phyloP scores from a whole-genome alignment of 2,113 vertebrate genomes.

The Rattus norvegicus region GRCr8 NC_086039.1:13606001-13606500 shows the following conservation, averaged over 20 bases:
- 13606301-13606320: neutral
- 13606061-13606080: neutral
- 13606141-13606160: neutral
- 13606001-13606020: neutral
- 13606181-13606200: neutral
- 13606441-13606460: neutral
- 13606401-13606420: neutral
- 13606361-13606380: slow-evolving; percentile 5
- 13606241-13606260: neutral
- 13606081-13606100: neutral
- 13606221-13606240: neutral
- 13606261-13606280: neutral
- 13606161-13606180: too few relatives aligned
- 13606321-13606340: neutral
- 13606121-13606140: slow-evolving; percentile 8
- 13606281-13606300: neutral
- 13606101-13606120: neutral
- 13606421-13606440: neutral
- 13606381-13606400: neutral
- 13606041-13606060: neutral
- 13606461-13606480: neutral
- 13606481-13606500: neutral
- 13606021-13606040: neutral
- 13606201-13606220: too few relatives aligned
- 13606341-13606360: neutral